Percentiles rank a stretch among this genome's conserved stretches.
These are phyloP conservation scores for Rosalia funebris DNA, from an alignment of 2,888 invertebrate genomes.

Conservation along the genomic window DNA sequence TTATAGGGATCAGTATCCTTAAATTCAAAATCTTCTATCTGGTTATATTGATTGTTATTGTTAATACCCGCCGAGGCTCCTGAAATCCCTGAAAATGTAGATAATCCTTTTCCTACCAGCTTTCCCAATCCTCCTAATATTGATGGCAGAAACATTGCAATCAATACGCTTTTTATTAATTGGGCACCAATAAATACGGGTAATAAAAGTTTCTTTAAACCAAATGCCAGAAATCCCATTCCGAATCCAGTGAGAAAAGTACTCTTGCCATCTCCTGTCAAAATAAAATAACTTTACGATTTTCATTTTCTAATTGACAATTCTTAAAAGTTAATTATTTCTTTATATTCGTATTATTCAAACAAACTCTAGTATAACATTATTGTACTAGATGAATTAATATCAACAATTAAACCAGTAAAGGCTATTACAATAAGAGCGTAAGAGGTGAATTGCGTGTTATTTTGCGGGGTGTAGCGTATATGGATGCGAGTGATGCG, in stretches of 20 bases:
- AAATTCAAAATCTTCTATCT: constrained; percentile 78
- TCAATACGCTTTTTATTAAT: constrained; percentile 81
- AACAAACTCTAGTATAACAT: no score
- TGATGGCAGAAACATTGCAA: constrained; percentile 87
- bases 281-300: background rate
- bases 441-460: no score
- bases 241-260: constrained; percentile 73
- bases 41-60: constrained; percentile 55
- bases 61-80: constrained; percentile 60
- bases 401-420: no score
- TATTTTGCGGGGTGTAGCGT: no score
- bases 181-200: constrained; percentile 85
- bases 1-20: constrained; percentile 72
- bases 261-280: constrained; percentile 66
- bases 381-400: no score
- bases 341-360: no score
- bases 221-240: constrained; percentile 78
- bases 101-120: constrained; percentile 81
- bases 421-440: no score
- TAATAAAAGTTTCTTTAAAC: constrained; percentile 83
- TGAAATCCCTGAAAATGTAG: constrained; percentile 71
- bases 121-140: constrained; percentile 85
- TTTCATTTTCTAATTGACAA: no score
- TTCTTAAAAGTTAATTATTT: no score
- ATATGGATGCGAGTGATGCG: no score